Percentiles rank a stretch among this genome's conserved stretches.
These are phyloP conservation scores for Polietes domitor DNA, from an alignment of 2,888 invertebrate species.

Conservation along the genomic window DNA sequence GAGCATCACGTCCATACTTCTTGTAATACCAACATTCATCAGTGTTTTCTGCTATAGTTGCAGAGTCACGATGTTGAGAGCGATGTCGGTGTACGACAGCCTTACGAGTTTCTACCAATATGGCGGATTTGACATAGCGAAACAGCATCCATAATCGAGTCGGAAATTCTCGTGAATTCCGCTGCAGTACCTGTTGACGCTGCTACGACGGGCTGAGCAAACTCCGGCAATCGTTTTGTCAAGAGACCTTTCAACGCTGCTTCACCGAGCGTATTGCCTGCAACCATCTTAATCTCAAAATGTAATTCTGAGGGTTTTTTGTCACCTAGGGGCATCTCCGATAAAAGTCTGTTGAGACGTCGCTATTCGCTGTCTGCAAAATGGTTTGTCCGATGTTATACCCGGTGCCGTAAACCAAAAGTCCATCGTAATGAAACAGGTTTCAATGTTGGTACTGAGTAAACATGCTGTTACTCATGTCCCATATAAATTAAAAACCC, in stretches of 20 bases:
- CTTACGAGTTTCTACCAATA: neutral
- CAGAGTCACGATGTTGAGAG: neutral
- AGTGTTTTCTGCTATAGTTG: neutral
- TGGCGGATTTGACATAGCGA: neutral
- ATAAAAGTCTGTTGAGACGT: conserved; percentile 5
- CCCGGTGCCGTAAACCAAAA: no score
- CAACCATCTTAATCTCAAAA: no score
- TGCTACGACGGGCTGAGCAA: neutral
- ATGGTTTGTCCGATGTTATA: conserved; percentile 8
- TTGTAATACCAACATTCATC: conserved; percentile 28
- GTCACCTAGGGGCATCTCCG: no score
- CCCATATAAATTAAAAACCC: no score
- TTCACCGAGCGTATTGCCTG: conserved; percentile 20
- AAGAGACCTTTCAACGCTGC: conserved; percentile 40
- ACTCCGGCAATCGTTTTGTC: conserved; percentile 39
- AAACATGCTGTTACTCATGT: no score
- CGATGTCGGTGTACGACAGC: neutral
- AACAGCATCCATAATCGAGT: conserved; percentile 22
- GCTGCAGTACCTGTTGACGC: no score
- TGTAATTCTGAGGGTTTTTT: no score
- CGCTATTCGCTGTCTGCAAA: conserved; percentile 42
- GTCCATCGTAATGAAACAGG: no score
- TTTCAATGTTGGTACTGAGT: neutral
- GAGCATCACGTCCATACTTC: conserved; percentile 14
- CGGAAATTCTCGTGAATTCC: conserved; percentile 1